phyloP scores from a whole-genome alignment of 2,888 invertebrate species.

The Euzetes globulus region DNA sequence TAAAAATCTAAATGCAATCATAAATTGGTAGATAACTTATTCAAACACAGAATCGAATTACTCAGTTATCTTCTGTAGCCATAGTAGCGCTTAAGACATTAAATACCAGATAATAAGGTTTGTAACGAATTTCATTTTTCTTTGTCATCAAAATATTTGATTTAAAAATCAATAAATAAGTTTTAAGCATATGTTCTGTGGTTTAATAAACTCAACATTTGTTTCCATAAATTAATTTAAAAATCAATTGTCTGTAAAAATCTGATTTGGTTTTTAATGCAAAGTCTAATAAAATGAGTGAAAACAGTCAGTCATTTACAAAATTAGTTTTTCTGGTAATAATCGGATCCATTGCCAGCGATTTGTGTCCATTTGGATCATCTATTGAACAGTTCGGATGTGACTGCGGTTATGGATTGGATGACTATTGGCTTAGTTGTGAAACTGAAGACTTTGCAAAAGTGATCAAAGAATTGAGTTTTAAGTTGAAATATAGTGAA shows the following conservation, averaged over 20 bases:
- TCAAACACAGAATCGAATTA: neutral
- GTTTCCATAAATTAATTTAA: neutral
- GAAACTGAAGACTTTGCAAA: neutral
- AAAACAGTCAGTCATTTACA: neutral
- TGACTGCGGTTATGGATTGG: neutral
- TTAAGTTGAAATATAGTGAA: neutral
- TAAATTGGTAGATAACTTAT: neutral
- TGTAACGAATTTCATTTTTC: neutral
- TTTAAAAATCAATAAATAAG: neutral
- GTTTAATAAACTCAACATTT: neutral
- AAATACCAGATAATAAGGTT: neutral
- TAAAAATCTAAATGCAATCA: too few species aligned
- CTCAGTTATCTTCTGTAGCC: neutral
- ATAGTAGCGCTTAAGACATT: neutral
- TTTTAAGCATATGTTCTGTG: too few species aligned
- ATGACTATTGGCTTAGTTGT: conserved; percentile 3
- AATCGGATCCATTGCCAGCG: neutral
- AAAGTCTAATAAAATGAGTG: neutral
- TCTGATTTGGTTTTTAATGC: too few species aligned
- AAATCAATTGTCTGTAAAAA: neutral
- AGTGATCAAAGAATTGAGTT: neutral
- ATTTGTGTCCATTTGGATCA: conserved; percentile 3
- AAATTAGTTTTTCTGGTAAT: neutral
- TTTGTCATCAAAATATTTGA: neutral
- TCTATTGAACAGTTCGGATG: neutral